Evolutionary conservation across 2,888 invertebrate species (phyloP), one percentile per base, ranked within the genome.

Genomic region (Lasioglossum vierecki): DNA sequence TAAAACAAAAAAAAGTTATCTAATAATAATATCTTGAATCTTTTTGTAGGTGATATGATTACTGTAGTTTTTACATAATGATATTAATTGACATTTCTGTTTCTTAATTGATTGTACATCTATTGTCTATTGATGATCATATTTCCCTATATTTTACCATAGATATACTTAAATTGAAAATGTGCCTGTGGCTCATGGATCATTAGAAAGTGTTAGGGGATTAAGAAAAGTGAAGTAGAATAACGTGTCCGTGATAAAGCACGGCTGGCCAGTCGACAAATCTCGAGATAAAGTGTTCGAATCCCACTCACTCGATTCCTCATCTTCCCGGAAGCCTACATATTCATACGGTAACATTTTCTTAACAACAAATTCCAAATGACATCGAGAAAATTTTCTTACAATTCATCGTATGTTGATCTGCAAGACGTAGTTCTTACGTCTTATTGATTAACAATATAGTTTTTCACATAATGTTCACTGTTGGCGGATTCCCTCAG

Each of bases 201-300:
- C 30, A 15, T 63, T 63, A 30, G 30, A 63, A 63, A 30, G 63
- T 30, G 63, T 30, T 63, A 63, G 63, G 6, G 13, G 63, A 63
- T 30, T 63, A 30, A 15, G 30, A 63, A 63, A 63, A 15, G 63
- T 1, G 15, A 63, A 8, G 6, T 30, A 63, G 63, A 26, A 15
- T 30, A 63, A 63, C 63, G 63, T 30, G 30, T 63, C 30, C 30
- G 30, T 63, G 63, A 63, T 63, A 63, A 63, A 63, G 63, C 63
- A 30, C 63, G 30, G 63, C 63, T 63, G 63, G 63, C 63, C 63
- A 26, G 63, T 63, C 63, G 63, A 63, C 63, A 63, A 30, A 63
- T 63, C 30, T 63, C 63, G 30, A 63, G 63, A 63, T 63, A 63
- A 63, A 63, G 63, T 63, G 30, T 63, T 30, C 63, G 63, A 63